These are phyloP conservation scores for Psococerastis gibbosa DNA, from an alignment of 2,888 invertebrate species.

Conservation along the genomic window DNA sequence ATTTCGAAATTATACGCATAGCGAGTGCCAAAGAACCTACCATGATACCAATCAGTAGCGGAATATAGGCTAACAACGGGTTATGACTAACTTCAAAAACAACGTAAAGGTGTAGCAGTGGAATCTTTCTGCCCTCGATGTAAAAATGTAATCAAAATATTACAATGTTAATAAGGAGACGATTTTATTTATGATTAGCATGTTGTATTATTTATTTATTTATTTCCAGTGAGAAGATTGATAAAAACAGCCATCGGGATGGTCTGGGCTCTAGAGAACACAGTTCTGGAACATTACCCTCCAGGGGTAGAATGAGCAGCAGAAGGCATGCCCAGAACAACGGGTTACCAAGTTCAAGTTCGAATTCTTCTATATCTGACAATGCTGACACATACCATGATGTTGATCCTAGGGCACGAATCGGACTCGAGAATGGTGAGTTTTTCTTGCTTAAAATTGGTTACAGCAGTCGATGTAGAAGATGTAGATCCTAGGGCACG, in stretches of 20 bases:
- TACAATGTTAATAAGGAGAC: no score
- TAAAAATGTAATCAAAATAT: no score
- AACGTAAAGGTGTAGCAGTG: no score
- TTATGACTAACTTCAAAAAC: no score
- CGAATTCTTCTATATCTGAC: slow-evolving; percentile 6
- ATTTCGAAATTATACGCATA: no score
- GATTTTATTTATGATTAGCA: no score
- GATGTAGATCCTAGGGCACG: slow-evolving; percentile 1
- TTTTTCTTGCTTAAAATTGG: not conserved
- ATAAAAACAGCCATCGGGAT: slow-evolving; percentile 1
- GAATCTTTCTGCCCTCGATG: no score
- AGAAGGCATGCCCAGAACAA: slow-evolving; percentile 1
- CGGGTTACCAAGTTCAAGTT: slow-evolving; percentile 1
- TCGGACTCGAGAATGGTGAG: slow-evolving; percentile 7
- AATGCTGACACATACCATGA: slow-evolving; percentile 6
- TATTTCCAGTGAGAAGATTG: slow-evolving; percentile 6
- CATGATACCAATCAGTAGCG: no score
- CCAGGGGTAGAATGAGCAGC: slow-evolving; percentile 4
- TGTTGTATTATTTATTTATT: no score
- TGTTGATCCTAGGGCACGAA: not conserved
- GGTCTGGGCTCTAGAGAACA: slow-evolving; percentile 5
- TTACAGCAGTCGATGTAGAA: not conserved
- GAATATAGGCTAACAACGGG: no score
- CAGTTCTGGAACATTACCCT: slow-evolving; percentile 5
- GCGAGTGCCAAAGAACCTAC: no score